Base-by-base conservation (phyloP, 2,113 vertebrate species). In the Semnornis frantzii region DNA sequence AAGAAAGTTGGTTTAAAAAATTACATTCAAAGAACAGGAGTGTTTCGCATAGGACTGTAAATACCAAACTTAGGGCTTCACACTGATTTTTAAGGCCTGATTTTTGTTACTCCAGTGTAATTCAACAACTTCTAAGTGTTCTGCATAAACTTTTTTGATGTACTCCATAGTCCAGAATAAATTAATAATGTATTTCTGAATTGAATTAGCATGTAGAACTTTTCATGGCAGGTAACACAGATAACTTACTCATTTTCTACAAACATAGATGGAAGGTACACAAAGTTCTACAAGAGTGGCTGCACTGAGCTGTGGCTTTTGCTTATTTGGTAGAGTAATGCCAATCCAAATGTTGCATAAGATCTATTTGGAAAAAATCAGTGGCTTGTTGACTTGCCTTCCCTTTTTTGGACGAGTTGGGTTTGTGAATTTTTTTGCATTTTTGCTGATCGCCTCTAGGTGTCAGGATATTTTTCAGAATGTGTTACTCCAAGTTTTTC, bases 401-500 rank as follows among this genome's bases (percentile, higher is more conserved):
- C 28, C 14, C 13, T 71, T 81, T 71, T 30, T 68, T 69, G 17
- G 20, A 62, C 0, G 8, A 64, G n/a, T 24, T 64, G 10, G 20
- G 12, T 33, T 55, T 52, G 46, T 42, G 64, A 19, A 7, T 4
- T 17, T 58, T 80, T 60, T 3, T 54, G 82, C 65, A 27, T 33
- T 88, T 93, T 78, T 77, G 16, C 46, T 57, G 28, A 80, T 50
- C 1, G 1, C 92, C 90, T 93, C 72, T 93, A 95, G 94, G 89
- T 94, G 93, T 94, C 94, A 93, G 95, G 52, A 15, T 86, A 55
- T 95, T 88, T 94, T 71, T 64, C 30, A 74, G 46, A 85, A 63
- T 7, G 20, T 6, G 9, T 34, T 87, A 69, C 25, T 71, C 16
- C 16, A 30, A 8, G 6, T 60, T 39, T 48, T 55, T 20, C 46